A percentile compares a stretch with the other conserved stretches of the same genome.
Conservation (phyloP, 1,140 invertebrate genomes). For the Cyclargus thomasi region DNA sequence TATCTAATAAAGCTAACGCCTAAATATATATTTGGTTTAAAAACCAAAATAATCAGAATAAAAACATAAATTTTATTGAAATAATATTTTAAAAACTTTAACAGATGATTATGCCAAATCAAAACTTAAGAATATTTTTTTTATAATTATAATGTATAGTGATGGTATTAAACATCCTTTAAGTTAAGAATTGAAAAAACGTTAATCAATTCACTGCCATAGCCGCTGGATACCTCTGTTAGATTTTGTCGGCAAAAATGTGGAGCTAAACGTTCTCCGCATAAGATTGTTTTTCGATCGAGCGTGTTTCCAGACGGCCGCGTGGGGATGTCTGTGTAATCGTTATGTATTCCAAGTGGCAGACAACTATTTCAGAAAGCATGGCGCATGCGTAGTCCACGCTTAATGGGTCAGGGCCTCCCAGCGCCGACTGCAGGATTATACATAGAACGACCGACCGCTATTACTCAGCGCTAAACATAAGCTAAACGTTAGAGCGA, state of each 20-base stretch:
- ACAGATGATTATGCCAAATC: too few species aligned
- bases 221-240: neutral
- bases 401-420: conserved; percentile 63
- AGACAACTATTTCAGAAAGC: conserved; percentile 50
- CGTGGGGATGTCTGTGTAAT: conserved; percentile 53
- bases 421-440: conserved; percentile 56
- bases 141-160: too few species aligned
- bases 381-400: conserved; percentile 57
- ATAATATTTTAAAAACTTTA: too few species aligned
- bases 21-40: too few species aligned
- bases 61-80: too few species aligned
- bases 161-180: too few species aligned
- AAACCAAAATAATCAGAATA: too few species aligned
- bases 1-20: too few species aligned
- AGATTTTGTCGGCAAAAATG: neutral
- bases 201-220: conserved; percentile 10
- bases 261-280: conserved; percentile 1
- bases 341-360: conserved; percentile 61
- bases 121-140: too few species aligned
- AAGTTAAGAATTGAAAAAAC: neutral
- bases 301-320: conserved; percentile 49
- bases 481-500: conserved; percentile 29
- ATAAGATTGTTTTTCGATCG: conserved; percentile 43
- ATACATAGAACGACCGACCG: conserved; percentile 53
- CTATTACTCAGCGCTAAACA: conserved; percentile 35